Conservation (phyloP, 2,113 vertebrate genomes). For the Labeo catla region DNA sequence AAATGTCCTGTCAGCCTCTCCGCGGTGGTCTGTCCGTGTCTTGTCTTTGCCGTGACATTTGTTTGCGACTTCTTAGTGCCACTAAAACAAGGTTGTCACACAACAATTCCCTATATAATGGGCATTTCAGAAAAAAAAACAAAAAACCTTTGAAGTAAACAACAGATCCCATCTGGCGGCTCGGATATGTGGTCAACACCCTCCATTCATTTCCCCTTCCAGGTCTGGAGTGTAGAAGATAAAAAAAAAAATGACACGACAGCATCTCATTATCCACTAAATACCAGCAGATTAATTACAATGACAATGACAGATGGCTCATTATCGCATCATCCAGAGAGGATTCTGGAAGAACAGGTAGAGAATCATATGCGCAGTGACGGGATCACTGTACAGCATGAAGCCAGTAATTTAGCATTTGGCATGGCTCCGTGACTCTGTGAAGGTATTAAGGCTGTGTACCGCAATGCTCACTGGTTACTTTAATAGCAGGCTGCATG, state of each 20-base stretch:
- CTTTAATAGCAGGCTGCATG: not conserved
- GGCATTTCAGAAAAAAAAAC: conserved; percentile 24
- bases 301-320: conserved; percentile 79
- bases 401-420: conserved; percentile 41
- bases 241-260: conserved; percentile 67
- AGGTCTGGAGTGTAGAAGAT: conserved; percentile 15
- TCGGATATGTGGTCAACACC: conserved; percentile 37
- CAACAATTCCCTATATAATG: conserved; percentile 24
- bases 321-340: conserved; percentile 73
- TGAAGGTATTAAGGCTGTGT: not conserved
- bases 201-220: conserved; percentile 24
- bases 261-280: conserved; percentile 80
- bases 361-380: conserved; percentile 48
- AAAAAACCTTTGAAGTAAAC: conserved; percentile 21
- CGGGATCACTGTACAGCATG: conserved; percentile 19
- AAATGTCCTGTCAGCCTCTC: conserved; percentile 1
- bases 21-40: not conserved
- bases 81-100: conserved; percentile 26
- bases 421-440: conserved; percentile 23
- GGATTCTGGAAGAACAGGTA: conserved; percentile 64
- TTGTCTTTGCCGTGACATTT: conserved; percentile 20
- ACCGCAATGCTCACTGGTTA: conserved; percentile 8
- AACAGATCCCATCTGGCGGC: conserved; percentile 32
- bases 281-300: conserved; percentile 80
- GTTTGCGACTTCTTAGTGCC: not conserved